Conservation (phyloP, 1,140 invertebrate genomes). For the Trichoplusia ni region DNA sequence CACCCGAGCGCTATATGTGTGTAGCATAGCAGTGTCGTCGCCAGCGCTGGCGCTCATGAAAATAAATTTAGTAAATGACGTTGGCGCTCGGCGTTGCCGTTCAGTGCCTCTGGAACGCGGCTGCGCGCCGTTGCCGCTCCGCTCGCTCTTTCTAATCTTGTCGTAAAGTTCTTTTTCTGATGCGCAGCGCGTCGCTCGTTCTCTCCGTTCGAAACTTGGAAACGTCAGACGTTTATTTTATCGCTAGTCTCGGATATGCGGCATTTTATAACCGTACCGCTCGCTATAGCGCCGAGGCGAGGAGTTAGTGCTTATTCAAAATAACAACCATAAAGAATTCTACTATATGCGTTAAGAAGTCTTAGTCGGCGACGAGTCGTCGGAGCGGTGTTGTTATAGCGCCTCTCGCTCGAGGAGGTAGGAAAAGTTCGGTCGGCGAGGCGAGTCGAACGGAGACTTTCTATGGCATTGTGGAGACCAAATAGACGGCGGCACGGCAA, state of each 20-base stretch:
- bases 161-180: constrained; percentile 82
- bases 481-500: constrained; percentile 74
- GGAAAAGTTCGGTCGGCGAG: constrained; percentile 73
- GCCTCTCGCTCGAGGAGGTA: constrained; percentile 58
- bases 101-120: constrained; percentile 72
- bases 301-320: constrained; percentile 62
- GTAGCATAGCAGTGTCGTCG: constrained; percentile 67
- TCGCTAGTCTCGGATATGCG: constrained; percentile 65
- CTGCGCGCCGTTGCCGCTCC: constrained; percentile 75
- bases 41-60: constrained; percentile 78
- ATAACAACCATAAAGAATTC: constrained; percentile 60
- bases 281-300: constrained; percentile 44
- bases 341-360: constrained; percentile 38
- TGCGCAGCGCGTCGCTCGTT: constrained; percentile 76
- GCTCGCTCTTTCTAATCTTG: constrained; percentile 80
- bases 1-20: constrained; percentile 51
- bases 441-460: constrained; percentile 76
- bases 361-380: constrained; percentile 32
- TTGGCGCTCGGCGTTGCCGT: constrained; percentile 72
- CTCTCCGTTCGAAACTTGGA: constrained; percentile 76
- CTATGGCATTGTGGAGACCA: constrained; percentile 78
- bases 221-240: constrained; percentile 77
- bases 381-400: constrained; percentile 53
- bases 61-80: constrained; percentile 82
- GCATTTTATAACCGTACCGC: constrained; percentile 66